phyloP scores from a whole-genome alignment of 2,888 invertebrate species.

The Cheilosia vernalis region DNA sequence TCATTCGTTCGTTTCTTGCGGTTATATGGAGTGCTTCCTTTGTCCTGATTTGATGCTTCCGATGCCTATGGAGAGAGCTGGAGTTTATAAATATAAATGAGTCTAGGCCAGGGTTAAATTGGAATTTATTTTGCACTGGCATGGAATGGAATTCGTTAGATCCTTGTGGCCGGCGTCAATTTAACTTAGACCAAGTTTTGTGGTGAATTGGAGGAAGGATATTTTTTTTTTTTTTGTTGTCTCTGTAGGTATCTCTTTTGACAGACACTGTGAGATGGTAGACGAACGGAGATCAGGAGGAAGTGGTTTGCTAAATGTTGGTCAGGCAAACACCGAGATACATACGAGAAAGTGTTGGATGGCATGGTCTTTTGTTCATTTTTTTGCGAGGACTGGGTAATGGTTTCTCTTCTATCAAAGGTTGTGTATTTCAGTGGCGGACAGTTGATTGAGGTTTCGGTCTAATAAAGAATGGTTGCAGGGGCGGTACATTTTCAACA shows the following conservation, averaged over 20 bases:
- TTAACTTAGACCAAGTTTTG: constrained; percentile 56
- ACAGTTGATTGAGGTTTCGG: constrained; percentile 7
- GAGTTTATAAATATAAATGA: constrained; percentile 83
- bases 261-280: constrained; percentile 4
- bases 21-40: constrained; percentile 4
- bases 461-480: background rate
- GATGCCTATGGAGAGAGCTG: background rate
- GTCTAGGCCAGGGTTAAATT: constrained; percentile 82
- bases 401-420: constrained; percentile 4
- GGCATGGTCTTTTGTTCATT: background rate
- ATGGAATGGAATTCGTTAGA: constrained; percentile 50
- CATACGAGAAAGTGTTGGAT: background rate
- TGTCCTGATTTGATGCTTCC: constrained; percentile 27
- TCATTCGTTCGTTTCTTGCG: background rate
- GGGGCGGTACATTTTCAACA: background rate
- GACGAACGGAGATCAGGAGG: constrained; percentile 1
- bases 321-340: constrained; percentile 4
- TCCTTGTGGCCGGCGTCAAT: constrained; percentile 62
- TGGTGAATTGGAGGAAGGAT: constrained; percentile 28
- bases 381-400: background rate
- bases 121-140: constrained; percentile 77
- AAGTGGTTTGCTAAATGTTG: background rate
- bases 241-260: constrained; percentile 23
- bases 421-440: background rate
- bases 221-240: constrained; percentile 1